Percentiles rank a stretch among this genome's conserved stretches.
Evolutionary conservation across 1,140 invertebrate species (phyloP).

Genomic region (Thalassaphorura encarpata): DNA sequence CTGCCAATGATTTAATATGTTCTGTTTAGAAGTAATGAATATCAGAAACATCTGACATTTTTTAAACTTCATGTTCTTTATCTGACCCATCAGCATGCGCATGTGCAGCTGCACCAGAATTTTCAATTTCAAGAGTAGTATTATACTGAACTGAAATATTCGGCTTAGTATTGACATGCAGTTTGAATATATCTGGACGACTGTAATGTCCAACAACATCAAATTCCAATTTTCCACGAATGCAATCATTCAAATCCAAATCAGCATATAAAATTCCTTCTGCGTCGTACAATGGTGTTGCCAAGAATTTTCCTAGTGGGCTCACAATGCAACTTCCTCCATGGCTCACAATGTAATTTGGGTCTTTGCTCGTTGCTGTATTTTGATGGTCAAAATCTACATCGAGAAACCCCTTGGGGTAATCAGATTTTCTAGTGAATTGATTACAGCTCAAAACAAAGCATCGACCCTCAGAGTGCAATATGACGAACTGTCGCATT

Average conservation of each 20-base stretch:
- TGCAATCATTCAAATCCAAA: constrained; percentile 15
- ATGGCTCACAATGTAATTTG: constrained; percentile 10
- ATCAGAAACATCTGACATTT: no score
- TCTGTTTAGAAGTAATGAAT: no score
- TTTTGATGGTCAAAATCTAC: not conserved
- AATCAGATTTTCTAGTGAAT: constrained; percentile 14
- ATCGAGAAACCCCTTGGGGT: constrained; percentile 7
- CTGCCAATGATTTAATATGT: no score
- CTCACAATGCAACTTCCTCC: constrained; percentile 18
- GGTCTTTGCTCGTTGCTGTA: not conserved
- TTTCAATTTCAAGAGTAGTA: no score
- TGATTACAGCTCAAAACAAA: constrained; percentile 26
- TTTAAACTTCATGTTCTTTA: no score
- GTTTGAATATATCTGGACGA: constrained; percentile 13
- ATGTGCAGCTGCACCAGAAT: no score
- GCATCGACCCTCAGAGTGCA: constrained; percentile 24
- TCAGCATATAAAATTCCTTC: constrained; percentile 14
- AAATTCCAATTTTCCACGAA: constrained; percentile 15
- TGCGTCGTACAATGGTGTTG: constrained; percentile 9
- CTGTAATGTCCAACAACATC: constrained; percentile 14
- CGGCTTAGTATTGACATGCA: constrained; percentile 10
- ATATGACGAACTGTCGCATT: constrained; percentile 19
- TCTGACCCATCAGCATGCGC: no score
- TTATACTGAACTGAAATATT: no score
- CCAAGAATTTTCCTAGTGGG: constrained; percentile 9